Conservation (phyloP, 92 coral and sea anemone genomes). For the Pocillopora meandrina region DNA sequence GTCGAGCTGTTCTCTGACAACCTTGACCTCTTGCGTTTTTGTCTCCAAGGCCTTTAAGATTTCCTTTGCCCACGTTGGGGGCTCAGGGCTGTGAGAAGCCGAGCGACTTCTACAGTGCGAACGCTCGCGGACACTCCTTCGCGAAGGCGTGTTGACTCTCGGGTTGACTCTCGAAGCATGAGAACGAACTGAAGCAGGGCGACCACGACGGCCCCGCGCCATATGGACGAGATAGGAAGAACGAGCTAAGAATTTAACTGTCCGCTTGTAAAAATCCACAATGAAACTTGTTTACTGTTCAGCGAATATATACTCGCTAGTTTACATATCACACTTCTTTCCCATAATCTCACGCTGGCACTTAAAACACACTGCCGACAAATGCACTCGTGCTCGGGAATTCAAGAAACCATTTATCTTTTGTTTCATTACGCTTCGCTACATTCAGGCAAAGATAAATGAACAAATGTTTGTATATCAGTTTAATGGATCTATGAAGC, state of each 20-base stretch:
- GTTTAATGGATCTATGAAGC: too few species aligned
- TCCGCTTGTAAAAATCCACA: slow-evolving; percentile 20
- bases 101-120: slow-evolving; percentile 24
- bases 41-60: slow-evolving; percentile 25
- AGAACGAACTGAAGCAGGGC: slow-evolving; percentile 27
- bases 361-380: too few species aligned
- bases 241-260: slow-evolving; percentile 28
- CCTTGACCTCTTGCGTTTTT: slow-evolving; percentile 27
- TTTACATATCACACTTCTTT: too few species aligned
- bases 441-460: too few species aligned
- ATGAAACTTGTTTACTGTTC: too few species aligned
- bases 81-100: slow-evolving; percentile 17
- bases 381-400: too few species aligned
- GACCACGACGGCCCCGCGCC: slow-evolving; percentile 25
- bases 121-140: slow-evolving; percentile 13
- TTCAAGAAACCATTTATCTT: too few species aligned
- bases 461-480: too few species aligned
- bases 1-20: slow-evolving; percentile 15
- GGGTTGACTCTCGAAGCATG: neutral
- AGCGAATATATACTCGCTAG: too few species aligned
- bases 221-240: slow-evolving; percentile 1
- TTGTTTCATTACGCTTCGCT: too few species aligned
- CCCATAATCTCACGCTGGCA: too few species aligned
- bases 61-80: slow-evolving; percentile 26
- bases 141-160: slow-evolving; percentile 18